These are phyloP conservation scores for Margaritifera margaritifera DNA, from an alignment of 2,888 invertebrate genomes.

Conservation along the genomic window DNA sequence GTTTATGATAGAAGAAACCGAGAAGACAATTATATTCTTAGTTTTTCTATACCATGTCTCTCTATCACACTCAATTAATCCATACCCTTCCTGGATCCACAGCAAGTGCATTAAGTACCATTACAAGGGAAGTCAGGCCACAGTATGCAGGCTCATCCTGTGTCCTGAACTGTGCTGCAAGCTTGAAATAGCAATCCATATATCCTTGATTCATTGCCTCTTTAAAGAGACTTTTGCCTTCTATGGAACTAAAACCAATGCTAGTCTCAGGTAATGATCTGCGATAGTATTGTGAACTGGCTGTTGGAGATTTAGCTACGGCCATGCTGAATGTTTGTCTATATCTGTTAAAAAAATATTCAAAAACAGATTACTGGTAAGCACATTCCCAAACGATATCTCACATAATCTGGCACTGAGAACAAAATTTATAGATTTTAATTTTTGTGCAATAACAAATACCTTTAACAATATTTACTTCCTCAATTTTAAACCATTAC, in stretches of 20 bases:
- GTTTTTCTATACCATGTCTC: too few relatives aligned
- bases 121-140: slow-evolving; percentile 72
- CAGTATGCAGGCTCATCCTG: slow-evolving; percentile 74
- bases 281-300: slow-evolving; percentile 55
- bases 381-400: too few relatives aligned
- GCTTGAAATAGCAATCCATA: slow-evolving; percentile 70
- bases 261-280: slow-evolving; percentile 67
- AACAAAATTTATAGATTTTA: too few relatives aligned
- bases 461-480: too few relatives aligned
- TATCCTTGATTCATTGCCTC: slow-evolving; percentile 65
- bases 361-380: too few relatives aligned
- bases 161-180: slow-evolving; percentile 72
- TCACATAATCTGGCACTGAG: too few relatives aligned
- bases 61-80: slow-evolving; percentile 52
- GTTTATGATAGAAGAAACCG: too few relatives aligned
- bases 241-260: slow-evolving; percentile 67
- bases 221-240: slow-evolving; percentile 69
- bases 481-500: too few relatives aligned
- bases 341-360: too few relatives aligned
- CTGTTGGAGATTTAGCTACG: not conserved
- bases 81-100: slow-evolving; percentile 69
- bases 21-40: too few relatives aligned
- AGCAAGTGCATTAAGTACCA: slow-evolving; percentile 71
- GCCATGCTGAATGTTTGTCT: too few relatives aligned
- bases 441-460: too few relatives aligned